Evolutionary conservation across 2,888 invertebrate genomes (phyloP).

Genomic region (Oxystoma pomonae): DNA sequence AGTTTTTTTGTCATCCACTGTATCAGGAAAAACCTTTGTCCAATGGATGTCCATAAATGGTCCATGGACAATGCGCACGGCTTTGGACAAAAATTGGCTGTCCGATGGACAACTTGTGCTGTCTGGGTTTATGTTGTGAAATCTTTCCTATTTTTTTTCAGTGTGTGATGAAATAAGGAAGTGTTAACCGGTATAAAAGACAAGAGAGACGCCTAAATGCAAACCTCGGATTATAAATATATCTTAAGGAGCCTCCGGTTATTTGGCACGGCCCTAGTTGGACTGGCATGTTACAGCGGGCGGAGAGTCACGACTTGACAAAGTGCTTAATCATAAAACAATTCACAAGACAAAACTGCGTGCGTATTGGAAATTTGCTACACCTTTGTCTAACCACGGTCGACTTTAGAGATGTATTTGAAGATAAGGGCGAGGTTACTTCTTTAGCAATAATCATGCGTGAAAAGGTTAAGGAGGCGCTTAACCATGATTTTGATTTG

Average conservation of each 20-base stretch:
- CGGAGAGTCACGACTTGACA: constrained; percentile 37
- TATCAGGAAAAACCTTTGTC: no score
- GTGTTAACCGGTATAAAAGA: constrained; percentile 12
- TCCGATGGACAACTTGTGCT: no score
- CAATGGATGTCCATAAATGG: no score
- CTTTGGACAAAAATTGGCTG: no score
- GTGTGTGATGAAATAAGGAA: not conserved
- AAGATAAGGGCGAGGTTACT: constrained; percentile 26
- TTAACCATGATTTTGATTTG: no score
- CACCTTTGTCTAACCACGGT: constrained; percentile 24
- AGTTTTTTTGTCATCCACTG: no score
- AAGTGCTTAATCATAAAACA: constrained; percentile 41
- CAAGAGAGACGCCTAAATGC: constrained; percentile 21
- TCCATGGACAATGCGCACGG: no score
- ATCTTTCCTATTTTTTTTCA: no score
- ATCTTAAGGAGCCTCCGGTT: constrained; percentile 34
- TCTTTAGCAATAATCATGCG: constrained; percentile 28
- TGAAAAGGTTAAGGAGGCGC: constrained; percentile 24
- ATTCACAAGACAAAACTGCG: constrained; percentile 31
- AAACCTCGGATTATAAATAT: constrained; percentile 37
- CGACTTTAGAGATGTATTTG: constrained; percentile 20
- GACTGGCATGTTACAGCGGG: constrained; percentile 22
- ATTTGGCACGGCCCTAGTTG: constrained; percentile 31
- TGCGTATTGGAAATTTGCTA: constrained; percentile 29
- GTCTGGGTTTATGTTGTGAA: no score